phyloP scores from a whole-genome alignment of 2,888 invertebrate genomes.

The Hesperia comma region DNA sequence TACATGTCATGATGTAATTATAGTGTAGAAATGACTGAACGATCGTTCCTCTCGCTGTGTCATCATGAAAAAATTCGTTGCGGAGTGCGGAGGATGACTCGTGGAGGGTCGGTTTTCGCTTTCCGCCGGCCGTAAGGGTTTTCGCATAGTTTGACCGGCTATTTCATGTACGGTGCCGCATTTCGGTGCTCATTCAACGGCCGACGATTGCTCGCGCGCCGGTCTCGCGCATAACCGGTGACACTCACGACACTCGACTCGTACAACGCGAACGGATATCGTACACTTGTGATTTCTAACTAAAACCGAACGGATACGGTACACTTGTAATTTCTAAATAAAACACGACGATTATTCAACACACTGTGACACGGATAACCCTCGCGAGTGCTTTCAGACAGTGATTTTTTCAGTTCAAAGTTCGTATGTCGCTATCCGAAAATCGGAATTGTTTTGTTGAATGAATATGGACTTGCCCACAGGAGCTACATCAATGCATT shows the following conservation, averaged over 20 bases:
- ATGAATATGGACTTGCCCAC: slow-evolving; percentile 81
- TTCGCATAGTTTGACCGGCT: slow-evolving; percentile 81
- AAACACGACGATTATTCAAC: slow-evolving; percentile 40
- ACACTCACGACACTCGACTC: slow-evolving; percentile 49
- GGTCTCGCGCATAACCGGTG: slow-evolving; percentile 69
- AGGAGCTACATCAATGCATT: slow-evolving; percentile 81
- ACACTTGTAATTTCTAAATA: slow-evolving; percentile 56
- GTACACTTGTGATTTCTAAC: slow-evolving; percentile 55
- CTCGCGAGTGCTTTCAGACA: slow-evolving; percentile 59
- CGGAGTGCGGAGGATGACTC: slow-evolving; percentile 57
- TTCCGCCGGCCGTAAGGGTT: slow-evolving; percentile 76
- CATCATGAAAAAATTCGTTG: slow-evolving; percentile 34
- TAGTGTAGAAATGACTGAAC: no score
- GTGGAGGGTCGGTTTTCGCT: slow-evolving; percentile 64
- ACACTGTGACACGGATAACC: slow-evolving; percentile 36
- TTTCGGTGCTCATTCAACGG: slow-evolving; percentile 83
- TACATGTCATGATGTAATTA: no score
- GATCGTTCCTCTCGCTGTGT: neutral
- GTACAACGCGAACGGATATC: slow-evolving; percentile 49
- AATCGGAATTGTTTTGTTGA: slow-evolving; percentile 61
- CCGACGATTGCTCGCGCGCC: slow-evolving; percentile 81
- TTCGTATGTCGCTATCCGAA: slow-evolving; percentile 43
- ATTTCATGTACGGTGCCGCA: slow-evolving; percentile 82
- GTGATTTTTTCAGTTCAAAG: slow-evolving; percentile 54
- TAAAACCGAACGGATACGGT: slow-evolving; percentile 41